Percentiles rank a stretch among this genome's conserved stretches.
Conservation (phyloP, 2,888 invertebrate species). For the Calameuta idolon region DNA sequence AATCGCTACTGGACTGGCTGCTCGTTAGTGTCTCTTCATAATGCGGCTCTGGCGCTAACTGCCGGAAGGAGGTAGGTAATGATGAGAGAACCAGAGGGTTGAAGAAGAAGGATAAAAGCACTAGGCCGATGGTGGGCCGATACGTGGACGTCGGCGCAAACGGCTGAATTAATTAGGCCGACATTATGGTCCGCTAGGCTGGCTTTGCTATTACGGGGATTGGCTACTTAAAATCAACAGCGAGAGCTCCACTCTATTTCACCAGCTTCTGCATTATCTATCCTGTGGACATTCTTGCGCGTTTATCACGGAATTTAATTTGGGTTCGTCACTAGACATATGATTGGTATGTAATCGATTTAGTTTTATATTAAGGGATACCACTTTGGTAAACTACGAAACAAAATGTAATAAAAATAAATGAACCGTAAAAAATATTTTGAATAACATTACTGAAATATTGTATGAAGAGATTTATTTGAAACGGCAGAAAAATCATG, state of each 20-base stretch:
- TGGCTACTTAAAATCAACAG: constrained; percentile 1
- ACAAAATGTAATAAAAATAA: not conserved
- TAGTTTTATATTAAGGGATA: not conserved
- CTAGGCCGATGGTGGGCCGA: not conserved
- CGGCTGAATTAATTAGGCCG: constrained; percentile 23
- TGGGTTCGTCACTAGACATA: constrained; percentile 29
- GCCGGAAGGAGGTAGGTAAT: not conserved
- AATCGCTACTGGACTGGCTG: constrained; percentile 16
- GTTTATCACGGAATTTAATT: constrained; percentile 51
- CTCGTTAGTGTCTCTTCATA: constrained; percentile 34
- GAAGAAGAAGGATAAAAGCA: constrained; percentile 1
- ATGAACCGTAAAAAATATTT: not conserved
- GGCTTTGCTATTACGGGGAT: constrained; percentile 18
- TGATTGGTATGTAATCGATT: not conserved
- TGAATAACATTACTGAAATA: not conserved
- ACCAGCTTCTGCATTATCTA: not conserved
- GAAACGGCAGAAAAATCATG: not conserved
- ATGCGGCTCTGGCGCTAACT: constrained; percentile 10
- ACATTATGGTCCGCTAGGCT: constrained; percentile 17
- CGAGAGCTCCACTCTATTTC: not conserved
- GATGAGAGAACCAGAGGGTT: constrained; percentile 4
- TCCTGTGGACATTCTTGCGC: constrained; percentile 37
- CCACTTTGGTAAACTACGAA: not conserved
- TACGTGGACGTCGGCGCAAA: constrained; percentile 13
- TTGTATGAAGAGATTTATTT: not conserved